phyloP scores from a whole-genome alignment of 2,113 vertebrate genomes.

The Spea bombifrons region DNA sequence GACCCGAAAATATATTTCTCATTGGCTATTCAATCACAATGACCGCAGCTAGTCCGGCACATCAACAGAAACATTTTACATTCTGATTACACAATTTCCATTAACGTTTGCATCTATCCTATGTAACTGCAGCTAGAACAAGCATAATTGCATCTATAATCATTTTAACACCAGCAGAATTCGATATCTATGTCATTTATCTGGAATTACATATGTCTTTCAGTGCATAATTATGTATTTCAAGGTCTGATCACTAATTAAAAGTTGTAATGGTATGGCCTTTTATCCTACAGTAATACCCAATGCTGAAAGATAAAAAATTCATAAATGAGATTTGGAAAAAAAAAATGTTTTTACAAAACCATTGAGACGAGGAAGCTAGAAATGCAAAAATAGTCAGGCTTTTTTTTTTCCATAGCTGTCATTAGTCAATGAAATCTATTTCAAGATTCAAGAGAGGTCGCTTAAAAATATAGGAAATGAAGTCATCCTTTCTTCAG shows the following conservation, averaged over 20 bases:
- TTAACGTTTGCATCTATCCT: conserved; percentile 9
- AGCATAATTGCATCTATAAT: conserved; percentile 28
- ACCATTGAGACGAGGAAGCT: too few species aligned
- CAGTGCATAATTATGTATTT: conserved; percentile 11
- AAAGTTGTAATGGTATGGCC: conserved; percentile 9
- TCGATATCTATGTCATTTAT: conserved; percentile 23
- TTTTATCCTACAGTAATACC: background rate
- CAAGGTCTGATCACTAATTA: conserved; percentile 3
- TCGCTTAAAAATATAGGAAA: too few species aligned
- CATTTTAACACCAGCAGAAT: conserved; percentile 22
- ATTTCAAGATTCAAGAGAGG: too few species aligned
- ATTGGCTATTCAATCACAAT: conserved; percentile 11
- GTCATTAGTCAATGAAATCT: too few species aligned
- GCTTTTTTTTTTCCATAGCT: too few species aligned
- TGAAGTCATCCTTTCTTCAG: too few species aligned
- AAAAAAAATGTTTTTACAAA: too few species aligned
- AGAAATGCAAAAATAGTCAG: too few species aligned
- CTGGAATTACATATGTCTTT: conserved; percentile 12
- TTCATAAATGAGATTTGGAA: background rate
- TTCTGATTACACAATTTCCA: conserved; percentile 24
- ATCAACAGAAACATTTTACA: conserved; percentile 15
- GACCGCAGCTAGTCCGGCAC: background rate
- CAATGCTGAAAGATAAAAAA: background rate
- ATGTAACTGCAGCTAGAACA: background rate
- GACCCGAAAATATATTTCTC: background rate